phyloP scores from a whole-genome alignment of 2,113 vertebrate species.

The Lamprotornis superbus region DNA sequence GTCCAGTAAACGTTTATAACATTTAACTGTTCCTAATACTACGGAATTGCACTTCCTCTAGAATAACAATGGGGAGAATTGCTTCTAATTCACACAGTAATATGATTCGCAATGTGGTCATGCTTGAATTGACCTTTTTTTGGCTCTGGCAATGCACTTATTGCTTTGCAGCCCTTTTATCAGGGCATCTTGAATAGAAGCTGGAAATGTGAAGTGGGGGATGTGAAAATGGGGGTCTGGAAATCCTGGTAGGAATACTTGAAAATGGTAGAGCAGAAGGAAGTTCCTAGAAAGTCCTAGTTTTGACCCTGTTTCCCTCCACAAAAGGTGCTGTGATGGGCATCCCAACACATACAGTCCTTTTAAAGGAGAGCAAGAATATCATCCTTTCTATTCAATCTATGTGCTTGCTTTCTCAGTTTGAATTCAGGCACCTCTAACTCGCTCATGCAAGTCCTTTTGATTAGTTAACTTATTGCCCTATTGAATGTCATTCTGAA shows the following conservation, averaged over 20 bases:
- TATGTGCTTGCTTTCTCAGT: background rate
- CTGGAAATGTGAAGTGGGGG: background rate
- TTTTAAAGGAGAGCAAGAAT: background rate
- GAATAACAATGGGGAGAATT: background rate
- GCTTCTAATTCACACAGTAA: background rate
- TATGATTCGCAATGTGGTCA: background rate
- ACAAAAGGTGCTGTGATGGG: background rate
- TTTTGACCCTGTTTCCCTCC: background rate
- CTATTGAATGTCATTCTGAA: constrained; percentile 39
- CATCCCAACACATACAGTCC: background rate
- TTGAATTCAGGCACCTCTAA: constrained; percentile 5
- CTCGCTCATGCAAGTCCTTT: background rate
- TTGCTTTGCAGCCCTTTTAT: background rate
- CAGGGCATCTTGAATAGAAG: background rate
- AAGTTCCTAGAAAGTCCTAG: background rate
- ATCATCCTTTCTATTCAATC: background rate
- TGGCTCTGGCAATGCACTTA: background rate
- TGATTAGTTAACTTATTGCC: constrained; percentile 30
- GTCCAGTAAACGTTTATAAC: background rate
- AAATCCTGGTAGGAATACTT: background rate
- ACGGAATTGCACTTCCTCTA: background rate
- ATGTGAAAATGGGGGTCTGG: background rate
- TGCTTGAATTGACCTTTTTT: background rate
- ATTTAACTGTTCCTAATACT: background rate
- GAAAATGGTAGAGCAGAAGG: background rate